Percentiles rank a stretch among this genome's conserved stretches.
Conservation (phyloP, 1,140 invertebrate species). For the Propsilocerus akamusi region DNA sequence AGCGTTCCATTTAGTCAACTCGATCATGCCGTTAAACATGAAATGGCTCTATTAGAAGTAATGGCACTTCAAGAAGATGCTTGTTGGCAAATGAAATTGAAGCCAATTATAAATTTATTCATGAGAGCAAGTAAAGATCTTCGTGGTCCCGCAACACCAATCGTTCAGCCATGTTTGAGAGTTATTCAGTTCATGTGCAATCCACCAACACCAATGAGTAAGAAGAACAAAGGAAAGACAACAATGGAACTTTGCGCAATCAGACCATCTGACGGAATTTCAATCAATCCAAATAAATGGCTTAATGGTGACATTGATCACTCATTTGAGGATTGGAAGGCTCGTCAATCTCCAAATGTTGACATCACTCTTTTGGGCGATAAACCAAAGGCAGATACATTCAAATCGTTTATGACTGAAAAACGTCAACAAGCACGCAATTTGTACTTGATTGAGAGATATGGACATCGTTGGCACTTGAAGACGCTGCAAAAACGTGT, state of each 20-base stretch:
- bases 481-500: conserved; percentile 6
- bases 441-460: conserved; percentile 59
- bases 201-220: conserved; percentile 36
- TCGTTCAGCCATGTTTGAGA: conserved; percentile 51
- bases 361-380: not conserved
- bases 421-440: conserved; percentile 26
- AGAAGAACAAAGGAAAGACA: conserved; percentile 28
- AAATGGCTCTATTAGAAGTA: conserved; percentile 73
- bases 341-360: conserved; percentile 15
- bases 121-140: conserved; percentile 39
- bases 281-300: conserved; percentile 58
- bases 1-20: conserved; percentile 37
- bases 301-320: conserved; percentile 50
- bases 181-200: conserved; percentile 65
- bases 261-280: conserved; percentile 39
- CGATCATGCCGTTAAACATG: conserved; percentile 60
- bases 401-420: conserved; percentile 8
- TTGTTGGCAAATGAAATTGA: conserved; percentile 86
- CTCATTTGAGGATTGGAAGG: conserved; percentile 48
- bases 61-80: conserved; percentile 81
- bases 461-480: conserved; percentile 40
- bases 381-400: conserved; percentile 7
- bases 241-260: conserved; percentile 24
- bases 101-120: conserved; percentile 75
- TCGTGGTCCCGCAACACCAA: conserved; percentile 18